Percentiles rank a stretch among this genome's conserved stretches.
phyloP scores from a whole-genome alignment of 2,113 vertebrate genomes.

The Otis tarda region DNA sequence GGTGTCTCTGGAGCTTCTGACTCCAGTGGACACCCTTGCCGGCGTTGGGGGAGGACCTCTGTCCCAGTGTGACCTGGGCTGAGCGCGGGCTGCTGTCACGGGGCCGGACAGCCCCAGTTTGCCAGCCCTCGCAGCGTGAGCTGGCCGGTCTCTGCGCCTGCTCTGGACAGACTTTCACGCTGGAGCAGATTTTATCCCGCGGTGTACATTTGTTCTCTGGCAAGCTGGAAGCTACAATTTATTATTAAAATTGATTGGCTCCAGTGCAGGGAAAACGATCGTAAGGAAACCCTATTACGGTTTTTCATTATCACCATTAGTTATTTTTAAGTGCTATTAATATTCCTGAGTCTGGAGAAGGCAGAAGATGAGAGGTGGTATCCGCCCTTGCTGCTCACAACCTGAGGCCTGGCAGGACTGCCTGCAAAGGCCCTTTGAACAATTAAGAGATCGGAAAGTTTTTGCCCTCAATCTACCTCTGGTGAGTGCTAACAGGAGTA shows the following conservation, averaged over 20 bases:
- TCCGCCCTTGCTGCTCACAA: not conserved
- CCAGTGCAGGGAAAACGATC: constrained; percentile 36
- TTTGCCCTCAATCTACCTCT: not conserved
- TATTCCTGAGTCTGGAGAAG: constrained; percentile 38
- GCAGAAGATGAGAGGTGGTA: constrained; percentile 24
- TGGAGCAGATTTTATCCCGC: not conserved
- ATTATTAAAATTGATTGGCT: constrained; percentile 70
- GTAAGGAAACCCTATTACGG: constrained; percentile 59
- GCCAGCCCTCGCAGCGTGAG: not conserved
- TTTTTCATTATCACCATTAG: constrained; percentile 64
- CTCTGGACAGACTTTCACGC: not conserved
- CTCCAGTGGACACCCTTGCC: fast-evolving
- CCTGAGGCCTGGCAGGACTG: not conserved
- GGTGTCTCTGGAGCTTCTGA: not conserved
- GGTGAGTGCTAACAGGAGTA: not conserved
- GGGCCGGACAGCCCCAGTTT: not conserved
- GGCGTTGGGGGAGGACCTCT: not conserved
- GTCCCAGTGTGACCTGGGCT: not conserved
- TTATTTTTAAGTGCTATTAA: constrained; percentile 71
- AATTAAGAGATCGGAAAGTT: not conserved
- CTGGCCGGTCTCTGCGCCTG: not conserved
- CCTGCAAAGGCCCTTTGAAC: not conserved
- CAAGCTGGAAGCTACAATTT: constrained; percentile 56
- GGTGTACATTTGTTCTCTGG: constrained; percentile 32
- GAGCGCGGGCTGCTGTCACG: not conserved